A percentile compares a stretch with the other conserved stretches of the same genome.
Evolutionary conservation across 2,888 invertebrate genomes (phyloP).

Genomic region (Acanthacorydalis orientalis): DNA sequence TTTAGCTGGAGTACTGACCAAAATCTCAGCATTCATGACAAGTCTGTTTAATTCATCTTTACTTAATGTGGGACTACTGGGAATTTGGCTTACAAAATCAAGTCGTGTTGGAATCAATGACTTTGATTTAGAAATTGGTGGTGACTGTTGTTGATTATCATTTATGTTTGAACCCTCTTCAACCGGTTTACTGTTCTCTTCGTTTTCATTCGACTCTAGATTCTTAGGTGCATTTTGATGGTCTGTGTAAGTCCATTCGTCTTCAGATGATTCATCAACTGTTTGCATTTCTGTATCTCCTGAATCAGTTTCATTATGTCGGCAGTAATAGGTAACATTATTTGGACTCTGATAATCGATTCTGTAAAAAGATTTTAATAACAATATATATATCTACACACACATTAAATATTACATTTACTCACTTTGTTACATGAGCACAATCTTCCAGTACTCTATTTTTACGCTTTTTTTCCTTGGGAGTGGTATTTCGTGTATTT

Average conservation of each 20-base stretch:
- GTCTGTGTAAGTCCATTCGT: slow-evolving; percentile 52
- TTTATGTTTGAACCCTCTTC: slow-evolving; percentile 10
- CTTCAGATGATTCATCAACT: slow-evolving; percentile 42
- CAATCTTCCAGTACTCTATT: neutral
- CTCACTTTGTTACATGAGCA: neutral
- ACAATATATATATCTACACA: neutral
- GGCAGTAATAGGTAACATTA: slow-evolving; percentile 70
- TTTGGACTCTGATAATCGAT: slow-evolving; percentile 67
- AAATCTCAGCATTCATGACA: slow-evolving; percentile 64
- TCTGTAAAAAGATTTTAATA: slow-evolving; percentile 18
- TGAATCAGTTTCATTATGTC: slow-evolving; percentile 73
- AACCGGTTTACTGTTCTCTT: slow-evolving; percentile 12
- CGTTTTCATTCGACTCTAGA: slow-evolving; percentile 8
- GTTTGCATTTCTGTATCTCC: slow-evolving; percentile 25
- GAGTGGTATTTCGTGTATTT: neutral
- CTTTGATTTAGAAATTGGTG: slow-evolving; percentile 4
- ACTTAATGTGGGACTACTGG: slow-evolving; percentile 22
- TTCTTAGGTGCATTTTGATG: slow-evolving; percentile 16
- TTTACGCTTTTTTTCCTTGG: neutral
- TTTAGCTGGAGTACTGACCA: slow-evolving; percentile 39
- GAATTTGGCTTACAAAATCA: neutral
- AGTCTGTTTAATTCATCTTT: slow-evolving; percentile 54
- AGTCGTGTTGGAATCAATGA: slow-evolving; percentile 16
- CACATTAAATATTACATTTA: neutral
- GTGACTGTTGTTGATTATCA: slow-evolving; percentile 9